Percentiles rank a stretch among this genome's conserved stretches.
phyloP scores from a whole-genome alignment of 2,113 vertebrate genomes.

The Glaucomys volans region DNA sequence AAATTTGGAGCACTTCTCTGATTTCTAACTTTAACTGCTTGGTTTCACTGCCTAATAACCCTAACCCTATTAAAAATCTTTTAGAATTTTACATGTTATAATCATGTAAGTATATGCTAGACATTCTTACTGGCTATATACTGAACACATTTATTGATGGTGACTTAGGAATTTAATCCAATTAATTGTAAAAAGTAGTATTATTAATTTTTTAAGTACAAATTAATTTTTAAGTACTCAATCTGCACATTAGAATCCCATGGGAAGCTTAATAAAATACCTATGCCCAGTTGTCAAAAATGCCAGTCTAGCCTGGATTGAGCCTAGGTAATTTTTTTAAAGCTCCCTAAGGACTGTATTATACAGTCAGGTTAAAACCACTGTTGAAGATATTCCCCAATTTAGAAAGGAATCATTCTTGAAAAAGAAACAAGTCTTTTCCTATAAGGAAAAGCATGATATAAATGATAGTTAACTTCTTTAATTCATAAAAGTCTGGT shows the following conservation, averaged over 20 bases:
- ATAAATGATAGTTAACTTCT: conserved; percentile 41
- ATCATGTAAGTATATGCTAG: conserved; percentile 32
- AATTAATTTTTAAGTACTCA: conserved; percentile 8
- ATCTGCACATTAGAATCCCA: background rate
- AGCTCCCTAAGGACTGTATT: background rate
- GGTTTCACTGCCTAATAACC: too few relatives aligned
- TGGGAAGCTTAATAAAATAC: background rate
- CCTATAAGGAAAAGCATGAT: background rate
- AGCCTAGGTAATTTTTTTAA: background rate
- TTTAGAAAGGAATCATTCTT: conserved; percentile 54
- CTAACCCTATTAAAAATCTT: background rate
- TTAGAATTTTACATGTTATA: background rate
- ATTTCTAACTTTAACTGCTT: conserved; percentile 25
- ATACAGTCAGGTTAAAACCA: background rate
- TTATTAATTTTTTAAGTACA: background rate
- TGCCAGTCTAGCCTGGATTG: background rate
- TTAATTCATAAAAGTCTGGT: conserved; percentile 22
- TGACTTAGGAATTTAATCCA: conserved; percentile 20
- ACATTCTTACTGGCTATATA: conserved; percentile 22
- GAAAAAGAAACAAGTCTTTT: conserved; percentile 20
- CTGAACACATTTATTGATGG: background rate
- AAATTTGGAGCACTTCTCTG: conserved; percentile 37
- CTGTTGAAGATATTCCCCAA: background rate
- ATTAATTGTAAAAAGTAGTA: conserved; percentile 20
- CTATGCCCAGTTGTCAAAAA: background rate